A percentile compares a stretch with the other conserved stretches of the same genome.
phyloP scores from a whole-genome alignment of 1,140 invertebrate genomes.

The Portunus trituberculatus region DNA sequence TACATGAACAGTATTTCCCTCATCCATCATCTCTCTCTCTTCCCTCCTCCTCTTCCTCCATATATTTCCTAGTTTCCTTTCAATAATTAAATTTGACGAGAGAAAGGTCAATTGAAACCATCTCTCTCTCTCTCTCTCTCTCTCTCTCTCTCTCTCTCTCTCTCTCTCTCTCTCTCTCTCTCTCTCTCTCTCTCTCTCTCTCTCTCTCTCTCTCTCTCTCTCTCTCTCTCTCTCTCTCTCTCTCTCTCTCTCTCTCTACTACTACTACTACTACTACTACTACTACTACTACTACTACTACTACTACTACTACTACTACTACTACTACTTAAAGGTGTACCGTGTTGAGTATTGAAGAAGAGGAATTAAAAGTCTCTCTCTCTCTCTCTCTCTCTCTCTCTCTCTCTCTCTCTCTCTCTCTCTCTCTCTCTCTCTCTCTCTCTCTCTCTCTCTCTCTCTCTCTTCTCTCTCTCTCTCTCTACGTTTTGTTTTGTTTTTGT shows the following conservation, averaged over 20 bases:
- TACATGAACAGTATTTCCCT: background rate
- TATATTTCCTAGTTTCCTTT: background rate
- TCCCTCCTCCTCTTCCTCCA: background rate
- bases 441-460: no score
- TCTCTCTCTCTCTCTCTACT: background rate
- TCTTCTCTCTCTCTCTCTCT: no score
- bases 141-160: slow-evolving; percentile 24
- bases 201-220: background rate
- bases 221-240: no score
- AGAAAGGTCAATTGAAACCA: background rate
- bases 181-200: slow-evolving; percentile 30
- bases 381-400: slow-evolving; percentile 30
- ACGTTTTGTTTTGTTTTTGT: no score
- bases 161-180: slow-evolving; percentile 35
- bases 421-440: no score
- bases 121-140: no score
- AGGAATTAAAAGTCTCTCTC: no score
- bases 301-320: slow-evolving; percentile 25
- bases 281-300: slow-evolving; percentile 17
- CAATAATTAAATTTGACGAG: no score
- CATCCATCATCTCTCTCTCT: background rate
- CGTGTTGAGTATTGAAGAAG: no score
- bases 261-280: slow-evolving; percentile 21
- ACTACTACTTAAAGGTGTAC: no score
- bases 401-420: background rate